Conservation (phyloP, 2,797 vertebrate species). For the Anguilla anguilla region DNA sequence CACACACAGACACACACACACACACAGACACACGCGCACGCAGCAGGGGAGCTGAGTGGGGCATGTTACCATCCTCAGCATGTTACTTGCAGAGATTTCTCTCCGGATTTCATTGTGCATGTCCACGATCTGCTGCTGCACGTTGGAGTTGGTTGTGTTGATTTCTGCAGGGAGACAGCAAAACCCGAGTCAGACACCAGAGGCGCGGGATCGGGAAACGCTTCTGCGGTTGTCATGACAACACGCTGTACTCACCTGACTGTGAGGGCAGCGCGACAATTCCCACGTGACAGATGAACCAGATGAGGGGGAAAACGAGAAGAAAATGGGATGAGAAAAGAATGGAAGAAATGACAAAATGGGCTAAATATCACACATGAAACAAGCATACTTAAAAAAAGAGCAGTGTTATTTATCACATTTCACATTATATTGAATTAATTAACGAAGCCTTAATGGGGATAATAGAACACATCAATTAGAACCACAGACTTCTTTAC, state of each 20-base stretch:
- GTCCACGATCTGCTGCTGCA: conserved; percentile 64
- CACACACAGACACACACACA: too few relatives aligned
- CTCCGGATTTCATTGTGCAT: conserved; percentile 64
- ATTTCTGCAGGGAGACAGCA: conserved; percentile 44
- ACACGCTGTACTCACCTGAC: not conserved
- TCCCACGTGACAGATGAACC: not conserved
- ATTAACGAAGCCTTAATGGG: not conserved
- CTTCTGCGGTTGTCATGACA: not conserved
- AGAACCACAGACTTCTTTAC: not conserved
- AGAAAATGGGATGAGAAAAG: not conserved
- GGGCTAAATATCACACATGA: not conserved
- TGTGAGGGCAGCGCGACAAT: not conserved
- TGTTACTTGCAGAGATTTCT: conserved; percentile 62
- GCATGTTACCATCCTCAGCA: conserved; percentile 68
- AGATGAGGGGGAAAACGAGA: not conserved
- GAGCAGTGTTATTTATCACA: not conserved
- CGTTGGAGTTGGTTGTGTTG: conserved; percentile 47
- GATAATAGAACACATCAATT: not conserved
- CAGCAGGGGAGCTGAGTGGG: too few relatives aligned
- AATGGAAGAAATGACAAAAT: not conserved
- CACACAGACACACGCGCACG: too few relatives aligned
- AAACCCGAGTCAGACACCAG: not conserved
- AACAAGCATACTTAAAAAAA: not conserved
- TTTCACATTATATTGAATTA: not conserved
- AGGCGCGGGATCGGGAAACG: not conserved